Evolutionary conservation across 1,140 invertebrate species (phyloP).

Genomic region (Luehdorfia chinensis): DNA sequence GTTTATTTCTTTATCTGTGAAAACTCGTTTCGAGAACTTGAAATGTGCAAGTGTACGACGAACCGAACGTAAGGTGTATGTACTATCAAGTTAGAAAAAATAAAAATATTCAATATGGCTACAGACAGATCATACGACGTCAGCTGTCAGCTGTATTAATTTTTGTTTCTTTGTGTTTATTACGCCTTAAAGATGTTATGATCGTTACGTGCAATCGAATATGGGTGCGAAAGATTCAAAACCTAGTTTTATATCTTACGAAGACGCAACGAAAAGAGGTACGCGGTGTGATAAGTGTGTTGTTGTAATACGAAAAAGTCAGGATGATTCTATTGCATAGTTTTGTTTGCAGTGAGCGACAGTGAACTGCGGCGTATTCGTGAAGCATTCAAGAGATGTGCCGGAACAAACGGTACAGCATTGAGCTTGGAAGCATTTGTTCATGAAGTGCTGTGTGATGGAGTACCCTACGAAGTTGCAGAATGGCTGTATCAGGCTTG

Average conservation of each 20-base stretch:
- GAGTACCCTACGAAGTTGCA: slow-evolving; percentile 86
- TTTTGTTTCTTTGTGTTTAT: slow-evolving; percentile 73
- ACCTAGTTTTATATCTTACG: slow-evolving; percentile 88
- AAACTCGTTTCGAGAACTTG: neutral
- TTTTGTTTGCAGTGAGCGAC: slow-evolving; percentile 84
- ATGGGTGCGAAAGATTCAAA: slow-evolving; percentile 94
- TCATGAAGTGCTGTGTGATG: slow-evolving; percentile 89
- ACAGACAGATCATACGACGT: slow-evolving; percentile 64
- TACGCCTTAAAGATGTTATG: slow-evolving; percentile 67
- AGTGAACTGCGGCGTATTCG: slow-evolving; percentile 87
- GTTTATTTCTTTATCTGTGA: too few species aligned
- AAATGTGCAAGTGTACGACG: neutral
- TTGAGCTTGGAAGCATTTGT: slow-evolving; percentile 87
- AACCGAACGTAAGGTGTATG: neutral
- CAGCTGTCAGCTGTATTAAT: slow-evolving; percentile 67
- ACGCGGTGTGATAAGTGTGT: slow-evolving; percentile 43
- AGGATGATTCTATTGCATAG: slow-evolving; percentile 19
- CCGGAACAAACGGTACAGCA: slow-evolving; percentile 81
- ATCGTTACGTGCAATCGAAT: slow-evolving; percentile 49
- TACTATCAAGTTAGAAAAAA: slow-evolving; percentile 26
- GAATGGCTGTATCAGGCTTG: slow-evolving; percentile 89
- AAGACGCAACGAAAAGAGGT: slow-evolving; percentile 91
- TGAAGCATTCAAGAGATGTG: slow-evolving; percentile 90
- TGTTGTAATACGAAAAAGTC: slow-evolving; percentile 14
- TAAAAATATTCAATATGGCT: slow-evolving; percentile 66